Base-by-base conservation (phyloP, 2,888 invertebrate species). In the Eilema sororculum region DNA sequence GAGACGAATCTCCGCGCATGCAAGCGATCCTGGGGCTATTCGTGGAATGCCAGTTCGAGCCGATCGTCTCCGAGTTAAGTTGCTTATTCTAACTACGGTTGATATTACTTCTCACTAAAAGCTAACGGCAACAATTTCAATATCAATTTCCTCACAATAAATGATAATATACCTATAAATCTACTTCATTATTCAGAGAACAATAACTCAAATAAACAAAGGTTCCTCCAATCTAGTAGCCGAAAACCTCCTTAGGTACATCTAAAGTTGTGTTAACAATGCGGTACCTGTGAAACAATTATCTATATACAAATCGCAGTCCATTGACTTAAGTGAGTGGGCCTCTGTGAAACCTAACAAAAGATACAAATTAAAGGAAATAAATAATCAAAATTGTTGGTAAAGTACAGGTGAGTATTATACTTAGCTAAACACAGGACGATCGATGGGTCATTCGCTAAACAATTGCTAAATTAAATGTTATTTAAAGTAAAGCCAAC, bases 241-340 rank as follows among this genome's bases (percentile, higher is more conserved):
- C 58, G 46, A 59, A 63, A 33, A 28, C 28, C 60, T 52, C 33
- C 25, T n/a, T n/a, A n/a, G n/a, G 65, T 41, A 70, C 56, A 62
- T 62, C 66, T 70, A 37, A 66, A 70, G 61, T 37, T 56, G 60
- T 65, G 37, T 69, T 56, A 69, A 69, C 69, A 69, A 69, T 65
- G 65, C 33, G 46, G 25, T 65, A 60, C 60, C 37, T 69, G 56
- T 24, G 60, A 57, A 72, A 72, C 72, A 72, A 68, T 68, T 46
- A 65, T 66, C 68, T 64, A 57, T 71, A 58, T 63, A 65, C 62
- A 72, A 65, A 68, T 65, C 61, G 65, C 28, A 65, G 41, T 62
- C 65, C 68, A 72, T 68, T 72, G 71, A 68, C 57, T 72, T 68
- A 72, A 70, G 57, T 67, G 61, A 68, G 68, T 72, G 28, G 65